Evolutionary conservation across 2,888 invertebrate species (phyloP).

Genomic region (Drosophila pullipes): DNA sequence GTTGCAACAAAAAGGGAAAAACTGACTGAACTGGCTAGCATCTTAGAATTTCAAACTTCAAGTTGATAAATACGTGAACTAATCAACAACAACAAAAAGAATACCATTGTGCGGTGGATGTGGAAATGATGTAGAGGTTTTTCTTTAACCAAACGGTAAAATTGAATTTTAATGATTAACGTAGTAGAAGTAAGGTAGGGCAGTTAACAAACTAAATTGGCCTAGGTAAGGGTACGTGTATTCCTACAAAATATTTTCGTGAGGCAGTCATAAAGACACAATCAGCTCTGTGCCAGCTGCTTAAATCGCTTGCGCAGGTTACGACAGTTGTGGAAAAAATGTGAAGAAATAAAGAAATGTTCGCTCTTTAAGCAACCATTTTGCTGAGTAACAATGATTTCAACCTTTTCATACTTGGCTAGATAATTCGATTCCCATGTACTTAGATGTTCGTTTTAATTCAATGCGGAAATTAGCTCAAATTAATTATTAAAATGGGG

Average conservation of each 20-base stretch:
- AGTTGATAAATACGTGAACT: slow-evolving; percentile 27
- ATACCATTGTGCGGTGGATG: slow-evolving; percentile 27
- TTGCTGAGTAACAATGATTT: slow-evolving; percentile 3
- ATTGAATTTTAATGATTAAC: slow-evolving; percentile 66
- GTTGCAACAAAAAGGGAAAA: slow-evolving; percentile 32
- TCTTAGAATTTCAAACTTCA: slow-evolving; percentile 10
- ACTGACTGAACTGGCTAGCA: slow-evolving; percentile 29
- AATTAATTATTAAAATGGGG: slow-evolving; percentile 17
- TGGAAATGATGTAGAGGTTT: slow-evolving; percentile 52
- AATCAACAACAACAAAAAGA: slow-evolving; percentile 20
- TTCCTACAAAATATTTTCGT: background rate
- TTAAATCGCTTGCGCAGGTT: background rate
- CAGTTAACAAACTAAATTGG: slow-evolving; percentile 25
- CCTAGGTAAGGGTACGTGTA: slow-evolving; percentile 28
- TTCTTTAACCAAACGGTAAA: slow-evolving; percentile 37
- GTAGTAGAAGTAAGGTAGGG: background rate
- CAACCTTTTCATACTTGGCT: slow-evolving; percentile 8
- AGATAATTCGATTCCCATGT: background rate
- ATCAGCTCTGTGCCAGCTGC: background rate
- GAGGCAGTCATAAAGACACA: background rate
- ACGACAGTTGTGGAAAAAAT: background rate
- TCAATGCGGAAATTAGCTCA: background rate
- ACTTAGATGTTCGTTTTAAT: slow-evolving; percentile 2
- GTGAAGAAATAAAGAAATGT: background rate
- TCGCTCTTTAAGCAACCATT: too few species aligned